Evolutionary conservation across 2,797 vertebrate species (phyloP).

Genomic region (Hybognathus amarus): DNA sequence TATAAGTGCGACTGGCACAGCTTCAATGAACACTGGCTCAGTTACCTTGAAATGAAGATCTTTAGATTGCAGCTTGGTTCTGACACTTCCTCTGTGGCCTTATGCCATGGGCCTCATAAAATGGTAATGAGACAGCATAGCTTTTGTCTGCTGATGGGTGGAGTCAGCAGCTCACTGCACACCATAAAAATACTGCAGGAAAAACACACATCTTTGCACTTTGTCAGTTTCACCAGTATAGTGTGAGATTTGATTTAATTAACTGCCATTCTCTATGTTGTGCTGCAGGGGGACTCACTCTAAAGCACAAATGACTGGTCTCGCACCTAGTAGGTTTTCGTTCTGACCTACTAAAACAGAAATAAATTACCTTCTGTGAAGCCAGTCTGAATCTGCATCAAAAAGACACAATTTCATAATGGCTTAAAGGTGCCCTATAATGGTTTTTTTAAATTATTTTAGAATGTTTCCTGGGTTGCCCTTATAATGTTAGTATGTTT

Average conservation of each 20-base stretch:
- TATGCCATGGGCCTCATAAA: conserved; percentile 53
- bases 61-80: conserved; percentile 22
- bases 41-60: conserved; percentile 29
- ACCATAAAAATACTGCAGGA: conserved; percentile 38
- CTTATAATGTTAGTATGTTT: too few relatives aligned
- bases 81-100: conserved; percentile 11
- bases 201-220: neutral
- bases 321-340: conserved; percentile 3
- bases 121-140: conserved; percentile 38
- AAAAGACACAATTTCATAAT: neutral
- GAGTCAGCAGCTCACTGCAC: conserved; percentile 13
- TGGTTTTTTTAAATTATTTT: too few relatives aligned
- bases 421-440: too few relatives aligned
- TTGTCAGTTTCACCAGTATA: conserved; percentile 9
- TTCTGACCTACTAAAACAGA: conserved; percentile 32
- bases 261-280: conserved; percentile 33
- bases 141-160: conserved; percentile 1
- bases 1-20: neutral
- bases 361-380: conserved; percentile 11
- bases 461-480: too few relatives aligned
- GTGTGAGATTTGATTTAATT: conserved; percentile 36
- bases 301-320: neutral
- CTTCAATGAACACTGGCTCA: neutral
- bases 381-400: neutral
- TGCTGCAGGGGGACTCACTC: conserved; percentile 9